These are phyloP conservation scores for Sebastes matsubarae DNA, from an alignment of 2,797 vertebrate genomes.

Conservation along the genomic window DNA sequence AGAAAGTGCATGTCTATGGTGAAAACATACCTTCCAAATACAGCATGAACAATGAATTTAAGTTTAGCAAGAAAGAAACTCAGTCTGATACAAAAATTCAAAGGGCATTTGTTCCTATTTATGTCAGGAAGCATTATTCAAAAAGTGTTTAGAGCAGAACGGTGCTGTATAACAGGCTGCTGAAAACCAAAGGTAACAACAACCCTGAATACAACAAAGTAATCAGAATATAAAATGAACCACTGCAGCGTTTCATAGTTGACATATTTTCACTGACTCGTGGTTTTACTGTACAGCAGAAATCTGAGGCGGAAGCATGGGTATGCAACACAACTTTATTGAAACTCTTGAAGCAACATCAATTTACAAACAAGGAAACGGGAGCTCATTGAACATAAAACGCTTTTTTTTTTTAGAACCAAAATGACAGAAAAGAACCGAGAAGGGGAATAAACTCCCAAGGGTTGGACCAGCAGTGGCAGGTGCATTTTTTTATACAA, in stretches of 20 bases:
- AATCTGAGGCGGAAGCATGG: constrained; percentile 43
- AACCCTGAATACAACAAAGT: neutral
- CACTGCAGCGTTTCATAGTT: neutral
- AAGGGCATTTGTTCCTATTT: neutral
- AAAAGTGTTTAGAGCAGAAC: neutral
- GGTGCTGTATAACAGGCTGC: neutral
- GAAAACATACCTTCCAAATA: neutral
- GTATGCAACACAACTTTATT: constrained; percentile 88
- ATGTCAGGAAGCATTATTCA: neutral
- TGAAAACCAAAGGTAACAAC: neutral
- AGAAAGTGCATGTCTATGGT: neutral
- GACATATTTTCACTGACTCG: neutral
- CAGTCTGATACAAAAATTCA: neutral
- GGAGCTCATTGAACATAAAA: constrained; percentile 79
- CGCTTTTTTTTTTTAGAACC: constrained; percentile 57
- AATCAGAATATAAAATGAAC: neutral
- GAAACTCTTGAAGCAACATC: constrained; percentile 87
- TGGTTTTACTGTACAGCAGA: neutral
- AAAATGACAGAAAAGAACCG: constrained; percentile 74
- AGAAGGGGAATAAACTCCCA: constrained; percentile 63
- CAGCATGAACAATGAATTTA: neutral
- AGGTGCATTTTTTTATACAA: constrained; percentile 80
- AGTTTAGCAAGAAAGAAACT: neutral
- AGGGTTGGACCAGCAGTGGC: constrained; percentile 80
- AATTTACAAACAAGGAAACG: constrained; percentile 83